phyloP scores from a whole-genome alignment of 2,113 vertebrate species.

The Spea multiplicata region DNA sequence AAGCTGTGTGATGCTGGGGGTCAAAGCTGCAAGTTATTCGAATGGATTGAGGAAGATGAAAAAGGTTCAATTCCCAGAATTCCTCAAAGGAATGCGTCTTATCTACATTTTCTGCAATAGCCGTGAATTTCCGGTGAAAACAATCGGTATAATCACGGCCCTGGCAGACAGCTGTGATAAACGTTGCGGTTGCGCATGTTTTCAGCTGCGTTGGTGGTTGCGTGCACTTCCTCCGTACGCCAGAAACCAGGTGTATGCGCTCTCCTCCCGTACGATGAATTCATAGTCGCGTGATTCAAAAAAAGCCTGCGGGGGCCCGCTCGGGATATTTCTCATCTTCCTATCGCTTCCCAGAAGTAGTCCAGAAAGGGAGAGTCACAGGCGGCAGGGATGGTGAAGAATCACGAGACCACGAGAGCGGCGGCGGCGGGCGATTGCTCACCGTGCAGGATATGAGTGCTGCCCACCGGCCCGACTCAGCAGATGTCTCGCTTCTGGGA shows the following conservation, averaged over 20 bases:
- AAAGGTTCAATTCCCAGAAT: too few species aligned
- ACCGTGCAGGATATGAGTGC: conserved; percentile 37
- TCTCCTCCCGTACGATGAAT: background rate
- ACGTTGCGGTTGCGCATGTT: background rate
- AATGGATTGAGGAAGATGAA: too few species aligned
- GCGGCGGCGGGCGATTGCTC: conserved; percentile 9
- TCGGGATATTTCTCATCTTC: background rate
- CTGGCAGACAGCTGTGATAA: background rate
- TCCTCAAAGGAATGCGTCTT: too few species aligned
- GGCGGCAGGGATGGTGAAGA: conserved; percentile 9
- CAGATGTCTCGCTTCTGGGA: conserved; percentile 33
- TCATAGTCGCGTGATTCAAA: background rate
- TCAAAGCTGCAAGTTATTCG: too few species aligned
- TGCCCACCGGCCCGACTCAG: conserved; percentile 22
- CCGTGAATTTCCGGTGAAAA: too few species aligned
- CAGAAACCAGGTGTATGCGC: background rate
- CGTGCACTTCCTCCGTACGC: background rate
- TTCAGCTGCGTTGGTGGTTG: background rate
- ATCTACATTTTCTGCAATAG: too few species aligned
- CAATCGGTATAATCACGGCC: background rate
- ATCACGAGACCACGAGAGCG: background rate
- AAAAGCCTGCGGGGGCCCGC: background rate
- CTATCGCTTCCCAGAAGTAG: conserved; percentile 26
- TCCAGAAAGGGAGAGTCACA: conserved; percentile 2
- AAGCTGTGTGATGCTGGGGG: too few species aligned